Evolutionary conservation across 2,888 invertebrate genomes (phyloP).

Genomic region (Perizoma affinitatum): DNA sequence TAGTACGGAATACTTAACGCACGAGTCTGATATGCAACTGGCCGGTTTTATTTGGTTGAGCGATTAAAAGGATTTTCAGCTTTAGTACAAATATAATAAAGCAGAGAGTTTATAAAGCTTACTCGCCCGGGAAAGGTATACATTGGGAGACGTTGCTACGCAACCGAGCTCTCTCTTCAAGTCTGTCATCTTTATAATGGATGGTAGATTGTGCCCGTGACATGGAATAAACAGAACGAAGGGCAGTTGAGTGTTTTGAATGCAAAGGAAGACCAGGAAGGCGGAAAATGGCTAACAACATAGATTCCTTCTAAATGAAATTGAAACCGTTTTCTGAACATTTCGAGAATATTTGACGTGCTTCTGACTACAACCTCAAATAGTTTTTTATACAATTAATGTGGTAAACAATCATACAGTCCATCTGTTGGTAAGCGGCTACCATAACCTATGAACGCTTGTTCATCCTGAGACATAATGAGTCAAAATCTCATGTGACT

Average conservation of each 20-base stretch:
- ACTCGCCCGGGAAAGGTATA: slow-evolving; percentile 34
- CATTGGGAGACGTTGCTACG: slow-evolving; percentile 34
- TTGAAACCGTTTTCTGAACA: not conserved
- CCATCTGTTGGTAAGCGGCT: too few species aligned
- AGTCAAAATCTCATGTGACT: too few species aligned
- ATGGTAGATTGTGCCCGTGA: slow-evolving; percentile 23
- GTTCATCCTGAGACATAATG: too few species aligned
- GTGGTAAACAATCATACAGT: too few species aligned
- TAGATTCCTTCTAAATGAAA: too few species aligned
- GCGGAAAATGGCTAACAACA: too few species aligned
- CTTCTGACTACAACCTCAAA: too few species aligned
- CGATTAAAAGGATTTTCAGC: slow-evolving; percentile 9
- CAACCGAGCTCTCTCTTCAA: slow-evolving; percentile 30
- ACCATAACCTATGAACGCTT: too few species aligned
- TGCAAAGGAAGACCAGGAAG: not conserved
- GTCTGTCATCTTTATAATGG: slow-evolving; percentile 42
- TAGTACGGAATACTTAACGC: too few species aligned
- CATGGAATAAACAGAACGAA: slow-evolving; percentile 18
- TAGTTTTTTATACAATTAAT: too few species aligned
- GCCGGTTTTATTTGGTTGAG: not conserved
- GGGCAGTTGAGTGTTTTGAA: slow-evolving; percentile 11
- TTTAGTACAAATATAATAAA: slow-evolving; percentile 11
- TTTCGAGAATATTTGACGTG: too few species aligned
- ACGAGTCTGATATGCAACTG: too few species aligned
- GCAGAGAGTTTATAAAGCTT: slow-evolving; percentile 11